Base-by-base conservation (phyloP, 2,797 vertebrate species). In the Craterocephalus amniculus region DNA sequence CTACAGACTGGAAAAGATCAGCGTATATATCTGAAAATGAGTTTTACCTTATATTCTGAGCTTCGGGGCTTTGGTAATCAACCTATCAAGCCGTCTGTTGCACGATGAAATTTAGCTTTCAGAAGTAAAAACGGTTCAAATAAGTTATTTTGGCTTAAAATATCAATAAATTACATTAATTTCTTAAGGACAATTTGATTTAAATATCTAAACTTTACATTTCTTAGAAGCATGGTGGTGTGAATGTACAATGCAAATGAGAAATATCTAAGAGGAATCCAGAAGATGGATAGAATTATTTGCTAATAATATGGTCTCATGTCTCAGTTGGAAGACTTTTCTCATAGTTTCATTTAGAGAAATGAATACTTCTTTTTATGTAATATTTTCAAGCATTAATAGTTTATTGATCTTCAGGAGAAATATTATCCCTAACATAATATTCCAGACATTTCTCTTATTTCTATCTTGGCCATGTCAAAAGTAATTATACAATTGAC, bases 1-100 rank as follows among this genome's bases (percentile, higher is more conserved):
- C 26, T 20, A 14, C 24, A 24, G 58, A 59, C 52, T 43, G 20
- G 16, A 72, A 64, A 71, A 74, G 12, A 29, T 70, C 43, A 70
- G 4, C 24, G 16, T 45, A 29, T 65, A 32, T 67, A 14, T 62
- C 16, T 16, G 13, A 40, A 18, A 56, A 40, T 63, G 14, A 34
- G 56, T 63, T 79, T 60, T 31, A 61, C 48, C 18, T 18, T 49
- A 13, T 45, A 38, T 49, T 52, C 3, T 35, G 22, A 51, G 51
- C 34, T 52, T 22, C 22, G 51, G 62, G 38, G 43, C 34, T 13
- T 12, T 34, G 2, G 18, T 35, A 29, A 5, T 11, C 35, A 27
- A 43, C 35, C 1, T 2, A 24, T 58, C 6, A 35, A 58, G 10
- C 56, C 24, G 9, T 13, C 56, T 36, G 32, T 62, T 27, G 32